Conservation (phyloP, 2,113 vertebrate species). For the Epinephelus moara region DNA sequence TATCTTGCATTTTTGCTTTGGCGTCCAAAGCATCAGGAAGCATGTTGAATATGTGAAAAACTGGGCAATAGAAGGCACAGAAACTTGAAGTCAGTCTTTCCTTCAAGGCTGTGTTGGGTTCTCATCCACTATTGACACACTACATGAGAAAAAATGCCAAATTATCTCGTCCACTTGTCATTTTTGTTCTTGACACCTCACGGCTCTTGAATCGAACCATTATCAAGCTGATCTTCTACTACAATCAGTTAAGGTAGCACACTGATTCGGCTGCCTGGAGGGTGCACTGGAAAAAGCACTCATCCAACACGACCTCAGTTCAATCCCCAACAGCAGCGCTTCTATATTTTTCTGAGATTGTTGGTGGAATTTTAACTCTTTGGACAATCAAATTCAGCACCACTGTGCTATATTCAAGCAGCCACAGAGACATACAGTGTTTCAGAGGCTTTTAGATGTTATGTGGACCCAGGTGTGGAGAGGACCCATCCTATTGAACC, state of each 20-base stretch:
- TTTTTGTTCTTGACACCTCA: not conserved
- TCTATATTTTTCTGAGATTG: not conserved
- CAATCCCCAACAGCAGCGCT: not conserved
- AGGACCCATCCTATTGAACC: constrained; percentile 58
- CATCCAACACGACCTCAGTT: constrained; percentile 4
- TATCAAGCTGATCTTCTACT: not conserved
- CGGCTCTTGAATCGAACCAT: not conserved
- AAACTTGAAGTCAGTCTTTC: too few relatives aligned
- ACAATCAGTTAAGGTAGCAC: not conserved
- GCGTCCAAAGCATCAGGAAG: too few relatives aligned
- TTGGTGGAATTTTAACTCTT: constrained; percentile 5
- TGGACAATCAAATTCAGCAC: constrained; percentile 8
- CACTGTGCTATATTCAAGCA: not conserved
- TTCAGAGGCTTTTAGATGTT: constrained; percentile 40
- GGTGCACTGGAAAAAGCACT: constrained; percentile 3
- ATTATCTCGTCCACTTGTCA: not conserved
- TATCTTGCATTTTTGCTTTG: too few relatives aligned
- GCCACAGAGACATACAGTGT: constrained; percentile 2
- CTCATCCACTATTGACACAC: not conserved
- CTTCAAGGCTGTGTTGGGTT: not conserved
- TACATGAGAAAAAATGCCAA: not conserved
- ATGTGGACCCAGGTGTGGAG: constrained; percentile 48
- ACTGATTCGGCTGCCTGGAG: not conserved
- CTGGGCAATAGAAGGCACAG: too few relatives aligned
- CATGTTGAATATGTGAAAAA: too few relatives aligned